phyloP scores from a whole-genome alignment of 2,888 invertebrate species.

The Parnassius glacialis region DNA sequence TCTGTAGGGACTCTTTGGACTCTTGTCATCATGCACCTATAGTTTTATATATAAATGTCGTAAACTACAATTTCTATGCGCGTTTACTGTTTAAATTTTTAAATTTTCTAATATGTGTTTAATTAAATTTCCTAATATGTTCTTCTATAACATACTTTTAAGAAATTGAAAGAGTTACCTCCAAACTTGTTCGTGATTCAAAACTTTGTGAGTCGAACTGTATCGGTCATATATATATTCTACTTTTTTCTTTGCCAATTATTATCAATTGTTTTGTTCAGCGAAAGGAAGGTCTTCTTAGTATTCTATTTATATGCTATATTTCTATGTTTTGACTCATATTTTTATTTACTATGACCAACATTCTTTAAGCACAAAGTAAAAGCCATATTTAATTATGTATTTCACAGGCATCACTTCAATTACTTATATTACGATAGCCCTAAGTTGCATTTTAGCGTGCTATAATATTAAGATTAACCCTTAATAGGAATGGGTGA shows the following conservation, averaged over 20 bases:
- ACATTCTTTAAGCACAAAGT: no score
- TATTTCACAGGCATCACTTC: no score
- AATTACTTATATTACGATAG: no score
- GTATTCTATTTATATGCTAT: neutral
- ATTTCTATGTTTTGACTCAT: no score
- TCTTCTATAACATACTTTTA: constrained; percentile 13
- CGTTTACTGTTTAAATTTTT: constrained; percentile 6
- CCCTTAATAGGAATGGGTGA: no score
- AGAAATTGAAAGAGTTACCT: constrained; percentile 17
- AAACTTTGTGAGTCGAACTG: constrained; percentile 13
- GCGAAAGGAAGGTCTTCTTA: neutral
- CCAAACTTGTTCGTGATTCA: neutral
- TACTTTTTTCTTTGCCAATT: constrained; percentile 2
- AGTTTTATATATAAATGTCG: constrained; percentile 2
- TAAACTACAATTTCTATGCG: constrained; percentile 5
- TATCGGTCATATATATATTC: no score
- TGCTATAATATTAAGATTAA: no score
- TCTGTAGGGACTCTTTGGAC: constrained; percentile 3
- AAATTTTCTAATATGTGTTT: no score
- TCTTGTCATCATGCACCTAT: neutral
- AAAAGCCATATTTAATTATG: no score
- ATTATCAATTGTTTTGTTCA: neutral
- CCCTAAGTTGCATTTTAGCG: no score
- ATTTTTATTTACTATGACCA: no score
- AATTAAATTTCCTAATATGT: constrained; percentile 11